phyloP scores from a whole-genome alignment of 2,113 vertebrate species.

The Protobothrops mucrosquamatus region DNA sequence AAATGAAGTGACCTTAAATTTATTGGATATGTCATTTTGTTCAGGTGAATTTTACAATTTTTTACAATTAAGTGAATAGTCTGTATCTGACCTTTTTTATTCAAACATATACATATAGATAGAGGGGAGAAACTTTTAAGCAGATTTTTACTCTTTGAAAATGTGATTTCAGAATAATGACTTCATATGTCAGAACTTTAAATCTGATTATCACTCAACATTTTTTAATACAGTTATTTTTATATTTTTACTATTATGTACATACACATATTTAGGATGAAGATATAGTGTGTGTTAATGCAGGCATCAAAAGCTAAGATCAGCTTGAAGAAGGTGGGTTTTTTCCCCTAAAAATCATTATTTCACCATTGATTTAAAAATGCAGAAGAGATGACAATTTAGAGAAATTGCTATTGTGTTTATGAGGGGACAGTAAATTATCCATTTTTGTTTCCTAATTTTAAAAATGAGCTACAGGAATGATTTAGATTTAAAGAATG shows the following conservation, averaged over 20 bases:
- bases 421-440: background rate
- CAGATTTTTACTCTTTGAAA: conserved; percentile 12
- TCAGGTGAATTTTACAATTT: conserved; percentile 21
- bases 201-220: background rate
- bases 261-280: background rate
- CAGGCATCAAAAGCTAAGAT: background rate
- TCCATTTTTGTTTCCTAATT: background rate
- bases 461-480: conserved; percentile 10
- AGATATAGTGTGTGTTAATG: background rate
- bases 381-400: conserved; percentile 24
- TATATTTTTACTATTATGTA: background rate
- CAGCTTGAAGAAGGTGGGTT: background rate
- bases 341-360: background rate
- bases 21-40: conserved; percentile 26
- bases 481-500: conserved; percentile 26
- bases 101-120: background rate
- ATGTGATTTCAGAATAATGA: background rate
- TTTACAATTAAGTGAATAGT: background rate
- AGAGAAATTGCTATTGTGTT: background rate
- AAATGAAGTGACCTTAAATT: conserved; percentile 25
- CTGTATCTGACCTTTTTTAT: background rate
- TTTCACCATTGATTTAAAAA: conserved; percentile 12
- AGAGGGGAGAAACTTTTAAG: background rate
- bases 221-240: background rate
- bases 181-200: background rate